These are phyloP conservation scores for Megatriorchis doriae DNA, from an alignment of 2,113 vertebrate genomes.

Conservation along the genomic window DNA sequence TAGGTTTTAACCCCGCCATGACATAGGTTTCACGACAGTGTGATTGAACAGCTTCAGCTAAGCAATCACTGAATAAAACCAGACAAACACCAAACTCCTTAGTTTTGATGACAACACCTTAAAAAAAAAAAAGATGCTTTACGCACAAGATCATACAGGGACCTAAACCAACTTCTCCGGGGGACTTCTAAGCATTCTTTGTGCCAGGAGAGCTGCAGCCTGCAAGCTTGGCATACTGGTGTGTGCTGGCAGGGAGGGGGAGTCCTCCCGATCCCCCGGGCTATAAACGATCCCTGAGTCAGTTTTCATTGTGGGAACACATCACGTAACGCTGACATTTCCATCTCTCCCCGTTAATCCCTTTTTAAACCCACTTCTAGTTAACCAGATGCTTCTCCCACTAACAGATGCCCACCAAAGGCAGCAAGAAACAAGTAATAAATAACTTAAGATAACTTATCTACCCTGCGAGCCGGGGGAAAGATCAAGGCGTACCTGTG, in stretches of 20 bases:
- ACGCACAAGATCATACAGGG: rapidly evolving
- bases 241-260: background rate
- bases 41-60: background rate
- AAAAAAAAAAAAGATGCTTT: background rate
- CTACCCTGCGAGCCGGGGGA: background rate
- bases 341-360: background rate
- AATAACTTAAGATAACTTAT: background rate
- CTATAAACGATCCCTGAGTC: background rate
- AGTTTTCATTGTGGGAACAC: background rate
- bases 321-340: rapidly evolving
- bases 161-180: background rate
- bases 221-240: too few species aligned
- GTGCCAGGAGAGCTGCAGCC: background rate
- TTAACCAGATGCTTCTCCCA: background rate
- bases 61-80: background rate
- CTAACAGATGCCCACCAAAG: background rate
- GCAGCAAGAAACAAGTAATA: background rate
- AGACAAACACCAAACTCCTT: background rate
- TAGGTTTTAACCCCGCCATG: background rate
- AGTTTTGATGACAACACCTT: background rate
- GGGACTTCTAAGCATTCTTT: background rate
- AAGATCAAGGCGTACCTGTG: background rate
- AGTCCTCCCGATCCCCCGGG: rapidly evolving
- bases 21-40: rapidly evolving
- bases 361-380: background rate